Base-by-base conservation (phyloP, 2,113 vertebrate genomes). In the Xiphophorus couchianus region DNA sequence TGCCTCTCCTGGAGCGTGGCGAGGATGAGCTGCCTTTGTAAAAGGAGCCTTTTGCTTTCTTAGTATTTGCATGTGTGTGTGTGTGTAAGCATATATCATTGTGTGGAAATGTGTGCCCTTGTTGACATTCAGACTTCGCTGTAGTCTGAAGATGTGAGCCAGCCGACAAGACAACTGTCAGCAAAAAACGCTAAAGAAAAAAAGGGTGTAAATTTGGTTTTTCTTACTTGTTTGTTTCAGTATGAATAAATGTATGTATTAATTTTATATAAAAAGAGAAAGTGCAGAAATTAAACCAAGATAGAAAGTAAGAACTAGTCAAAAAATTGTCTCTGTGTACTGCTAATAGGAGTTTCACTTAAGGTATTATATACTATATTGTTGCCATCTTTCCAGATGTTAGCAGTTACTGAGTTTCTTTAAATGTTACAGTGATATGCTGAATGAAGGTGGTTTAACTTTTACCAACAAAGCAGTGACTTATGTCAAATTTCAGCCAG, bases 111-210 rank as follows among this genome's bases (percentile, higher is more conserved):
- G 37, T 0, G 30, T 0, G 71, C 64, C 60, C n/a, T 6, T 73
- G 51, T 62, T 78, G 86, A 86, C 76, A 91, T 92, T 88, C 72
- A 2, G 15, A 73, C 73, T 58, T 76, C 17, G 51, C 75, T 86
- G 27, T 66, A 84, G 79, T 65, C 77, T 51, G 70, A 71, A 82
- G 77, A 87, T 86, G 80, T 77, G 82, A 90, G 84, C 1, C 30
- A 29, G 68, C 82, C 72, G 73, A 78, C 73, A 60, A 25, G 69
- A 82, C 90, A 89, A 90, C 89, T 90, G 84, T 88, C 83, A 84
- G 81, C 86, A 75, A 69, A 67, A 75, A 37, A 7, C 25, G 2
- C 17, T 7, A 22, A 8, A 17, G 6, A 54, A 54, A 2, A 9
- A 25, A 25, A 42, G 25, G 27, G 13, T 37, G 42, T 69, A 13